Evolutionary conservation across 2,888 invertebrate genomes (phyloP), one percentile per base, ranked within the genome.

Genomic region (Drepanosiphum platanoidis): DNA sequence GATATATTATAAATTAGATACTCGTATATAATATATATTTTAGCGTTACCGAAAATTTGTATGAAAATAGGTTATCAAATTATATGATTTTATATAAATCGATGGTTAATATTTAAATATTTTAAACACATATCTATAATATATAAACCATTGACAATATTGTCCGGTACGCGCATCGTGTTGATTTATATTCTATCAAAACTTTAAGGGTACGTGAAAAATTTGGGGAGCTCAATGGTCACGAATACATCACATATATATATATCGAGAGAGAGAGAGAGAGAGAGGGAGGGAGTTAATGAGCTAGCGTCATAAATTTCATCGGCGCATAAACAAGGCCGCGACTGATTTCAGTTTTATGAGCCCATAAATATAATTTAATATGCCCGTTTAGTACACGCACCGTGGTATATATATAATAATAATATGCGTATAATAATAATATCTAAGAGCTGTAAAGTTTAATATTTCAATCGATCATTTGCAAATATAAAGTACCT

Each of bases 351-450:
- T 84, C 39, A n/a, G 77, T 84, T 84, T 84, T 84, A 84, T 52
- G 84, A 84, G 84, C 77, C 84, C 77, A 84, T 84, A 84, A 84
- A 84, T 75, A 77, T 77, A 52, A 77, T 84, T 84, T 84, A 84
- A 70, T 84, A 77, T 58, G 84, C 84, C 30, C 84, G 84, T 84
- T 84, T 77, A 77, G 77, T 84, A 70, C 84, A 84, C 84, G 84
- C 77, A 77, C 58, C 27, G 61, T 58, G 22, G 52, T 64, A 71
- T 72, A 30, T n/a, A n/a, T 36, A 71, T 68, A 13, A 81, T 61
- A 13, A 81, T 61, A 83, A 30, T 79, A 61, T 27, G 42, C 27
- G 30, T 70, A 81, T 27, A 34, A 61, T 61, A 46, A 7, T 46
- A 61, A 32, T 27, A 15, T 77, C 2, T 58, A 18, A 70, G 70